phyloP scores from a whole-genome alignment of 1,140 invertebrate species.

The Bombus confusus region DNA sequence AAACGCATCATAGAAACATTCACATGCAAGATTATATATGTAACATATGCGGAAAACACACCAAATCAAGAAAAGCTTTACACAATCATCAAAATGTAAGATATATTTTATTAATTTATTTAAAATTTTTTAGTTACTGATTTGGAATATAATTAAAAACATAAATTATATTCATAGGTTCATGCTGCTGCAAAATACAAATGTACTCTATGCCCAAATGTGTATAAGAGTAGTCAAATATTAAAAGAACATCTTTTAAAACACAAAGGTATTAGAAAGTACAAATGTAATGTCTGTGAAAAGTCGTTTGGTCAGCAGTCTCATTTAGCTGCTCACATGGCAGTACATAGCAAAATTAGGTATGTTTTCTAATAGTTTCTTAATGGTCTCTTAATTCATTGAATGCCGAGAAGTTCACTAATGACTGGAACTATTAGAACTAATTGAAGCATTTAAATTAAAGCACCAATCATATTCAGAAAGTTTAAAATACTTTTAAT shows the following conservation, averaged over 20 bases:
- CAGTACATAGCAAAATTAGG: slow-evolving; percentile 71
- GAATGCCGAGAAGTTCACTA: background rate
- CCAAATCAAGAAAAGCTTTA: slow-evolving; percentile 71
- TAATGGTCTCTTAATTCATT: background rate
- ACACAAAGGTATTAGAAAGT: slow-evolving; percentile 74
- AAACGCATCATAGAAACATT: slow-evolving; percentile 65
- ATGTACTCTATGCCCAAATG: slow-evolving; percentile 70
- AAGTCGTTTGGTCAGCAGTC: slow-evolving; percentile 74
- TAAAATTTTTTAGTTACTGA: background rate
- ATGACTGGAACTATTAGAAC: background rate
- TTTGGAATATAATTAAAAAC: background rate
- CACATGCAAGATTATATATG: slow-evolving; percentile 71
- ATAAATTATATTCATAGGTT: slow-evolving; percentile 50
- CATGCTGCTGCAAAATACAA: slow-evolving; percentile 71
- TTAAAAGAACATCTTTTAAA: slow-evolving; percentile 75
- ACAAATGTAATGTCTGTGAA: slow-evolving; percentile 68
- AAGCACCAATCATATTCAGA: too few species aligned
- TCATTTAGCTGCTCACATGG: slow-evolving; percentile 74
- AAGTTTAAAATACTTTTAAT: too few species aligned
- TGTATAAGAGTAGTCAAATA: slow-evolving; percentile 74
- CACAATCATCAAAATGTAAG: slow-evolving; percentile 74
- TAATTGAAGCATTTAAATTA: too few species aligned
- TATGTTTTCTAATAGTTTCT: slow-evolving; percentile 26
- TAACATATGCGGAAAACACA: slow-evolving; percentile 65
- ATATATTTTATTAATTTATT: slow-evolving; percentile 5